These are phyloP conservation scores for Fukomys damarensis DNA, from an alignment of 2,113 vertebrate genomes.

Conservation along the genomic window DNA sequence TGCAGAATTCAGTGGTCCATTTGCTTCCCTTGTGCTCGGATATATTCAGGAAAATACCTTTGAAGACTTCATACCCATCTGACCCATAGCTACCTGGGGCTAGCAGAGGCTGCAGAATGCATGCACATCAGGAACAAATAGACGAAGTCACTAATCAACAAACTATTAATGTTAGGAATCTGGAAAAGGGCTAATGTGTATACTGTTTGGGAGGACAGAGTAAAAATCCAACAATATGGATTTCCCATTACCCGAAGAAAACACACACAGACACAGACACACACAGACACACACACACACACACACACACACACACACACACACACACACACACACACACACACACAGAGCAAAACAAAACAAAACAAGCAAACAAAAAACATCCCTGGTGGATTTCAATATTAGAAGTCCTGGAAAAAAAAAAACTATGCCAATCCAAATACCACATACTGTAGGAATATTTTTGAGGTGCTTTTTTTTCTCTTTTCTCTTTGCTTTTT, in stretches of 20 bases:
- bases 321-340: no score
- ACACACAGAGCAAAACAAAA: no score
- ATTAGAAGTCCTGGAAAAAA: not conserved
- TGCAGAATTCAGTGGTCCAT: not conserved
- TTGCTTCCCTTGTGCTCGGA: not conserved
- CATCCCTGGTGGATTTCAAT: not conserved
- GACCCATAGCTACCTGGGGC: not conserved
- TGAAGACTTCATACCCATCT: not conserved
- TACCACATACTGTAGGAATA: not conserved
- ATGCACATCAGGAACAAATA: not conserved
- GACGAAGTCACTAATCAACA: not conserved
- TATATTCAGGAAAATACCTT: not conserved
- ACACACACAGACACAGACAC: no score
- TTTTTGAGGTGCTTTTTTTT: not conserved
- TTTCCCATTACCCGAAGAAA: not conserved
- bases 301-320: no score
- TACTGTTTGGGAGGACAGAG: no score
- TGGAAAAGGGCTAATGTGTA: not conserved
- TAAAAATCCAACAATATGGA: not conserved
- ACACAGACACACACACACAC: no score
- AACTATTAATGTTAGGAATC: not conserved
- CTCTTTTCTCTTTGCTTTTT: not conserved
- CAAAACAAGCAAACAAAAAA: not conserved
- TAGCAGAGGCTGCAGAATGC: not conserved
- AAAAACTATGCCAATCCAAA: not conserved